Percentiles rank a stretch among this genome's conserved stretches.
phyloP scores from a whole-genome alignment of 2,888 invertebrate genomes.

The Pomacea canaliculata region DNA sequence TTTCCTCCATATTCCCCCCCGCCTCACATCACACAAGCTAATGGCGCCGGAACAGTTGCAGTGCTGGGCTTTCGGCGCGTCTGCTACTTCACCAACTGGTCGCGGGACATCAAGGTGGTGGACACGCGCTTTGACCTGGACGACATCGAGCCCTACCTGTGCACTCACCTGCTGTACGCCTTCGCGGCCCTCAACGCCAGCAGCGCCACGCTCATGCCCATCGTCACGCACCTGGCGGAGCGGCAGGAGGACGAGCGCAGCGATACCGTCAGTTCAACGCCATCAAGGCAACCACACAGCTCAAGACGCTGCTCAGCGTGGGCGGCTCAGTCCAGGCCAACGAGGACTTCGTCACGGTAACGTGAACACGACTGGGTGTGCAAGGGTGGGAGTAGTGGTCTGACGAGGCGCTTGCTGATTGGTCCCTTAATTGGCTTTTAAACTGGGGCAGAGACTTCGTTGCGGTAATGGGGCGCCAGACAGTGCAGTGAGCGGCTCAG shows the following conservation, averaged over 20 bases:
- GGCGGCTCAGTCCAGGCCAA: conserved; percentile 51
- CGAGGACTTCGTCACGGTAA: conserved; percentile 18
- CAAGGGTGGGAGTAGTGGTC: background rate
- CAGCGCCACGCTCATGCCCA: conserved; percentile 49
- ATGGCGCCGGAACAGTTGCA: background rate
- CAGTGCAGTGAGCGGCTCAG: too few species aligned
- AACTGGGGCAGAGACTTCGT: too few species aligned
- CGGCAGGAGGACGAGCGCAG: conserved; percentile 16
- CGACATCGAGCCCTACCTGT: conserved; percentile 92
- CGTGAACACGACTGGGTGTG: background rate
- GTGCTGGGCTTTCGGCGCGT: conserved; percentile 30
- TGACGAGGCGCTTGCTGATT: background rate
- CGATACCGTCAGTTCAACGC: conserved; percentile 50
- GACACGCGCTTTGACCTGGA: conserved; percentile 72
- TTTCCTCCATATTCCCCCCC: too few species aligned
- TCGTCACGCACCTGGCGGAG: conserved; percentile 33
- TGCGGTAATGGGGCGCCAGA: too few species aligned
- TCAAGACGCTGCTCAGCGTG: conserved; percentile 59
- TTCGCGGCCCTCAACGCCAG: conserved; percentile 98
- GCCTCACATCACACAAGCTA: too few species aligned
- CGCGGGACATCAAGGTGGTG: conserved; percentile 40
- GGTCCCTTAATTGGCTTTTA: background rate
- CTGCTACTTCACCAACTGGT: conserved; percentile 60
- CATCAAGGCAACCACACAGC: conserved; percentile 44
- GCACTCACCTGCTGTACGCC: conserved; percentile 96